Evolutionary conservation across 2,797 vertebrate genomes (phyloP), one percentile per base, ranked within the genome.

Genomic region (Lateolabrax maculatus): DNA sequence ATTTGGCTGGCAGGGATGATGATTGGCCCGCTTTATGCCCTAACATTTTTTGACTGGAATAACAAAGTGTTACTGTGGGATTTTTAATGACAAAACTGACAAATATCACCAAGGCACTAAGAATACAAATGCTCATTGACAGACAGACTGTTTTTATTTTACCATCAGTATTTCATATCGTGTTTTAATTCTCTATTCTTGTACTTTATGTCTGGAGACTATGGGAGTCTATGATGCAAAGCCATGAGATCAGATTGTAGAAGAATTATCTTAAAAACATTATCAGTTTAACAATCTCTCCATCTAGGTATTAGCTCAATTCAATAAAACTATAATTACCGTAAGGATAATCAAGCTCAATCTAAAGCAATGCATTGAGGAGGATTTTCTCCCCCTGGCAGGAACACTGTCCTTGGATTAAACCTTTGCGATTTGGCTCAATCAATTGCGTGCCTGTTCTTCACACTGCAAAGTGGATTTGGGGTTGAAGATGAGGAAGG

Each of bases 371-470:
- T 29, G 29, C 34, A 57, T 0, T 7, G 29, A 44, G 52, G 25
- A 18, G 13, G 34, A 66, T 76, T 72, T 64, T 52, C 48, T 61
- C 41, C 5, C 4, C 23, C 21, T 6, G 34, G 0, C 53, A 58
- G 36, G 23, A 52, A 36, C 18, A 2, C 18, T 11, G 51, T 25
- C 75, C 81, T 75, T 80, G 70, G 55, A 83, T 83, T 69, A 64
- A 73, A 76, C n/a, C 52, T 46, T 53, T 27, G 19, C 10, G 3
- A 71, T 72, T 67, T 71, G 16, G 51, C 39, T 36, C 48, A n/a
- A 60, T 63, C 3, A 9, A 72, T 46, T 2, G 36, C 0, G 0
- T 1, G 53, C 25, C 41, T 48, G 55, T 46, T 68, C 63, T 70
- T 66, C 52, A 71, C 49, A 6, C 74, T 48, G 60, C 63, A 49